Evolutionary conservation across 2,888 invertebrate genomes (phyloP), one percentile per base, ranked within the genome.

Genomic region (Eupithecia subfuscata): DNA sequence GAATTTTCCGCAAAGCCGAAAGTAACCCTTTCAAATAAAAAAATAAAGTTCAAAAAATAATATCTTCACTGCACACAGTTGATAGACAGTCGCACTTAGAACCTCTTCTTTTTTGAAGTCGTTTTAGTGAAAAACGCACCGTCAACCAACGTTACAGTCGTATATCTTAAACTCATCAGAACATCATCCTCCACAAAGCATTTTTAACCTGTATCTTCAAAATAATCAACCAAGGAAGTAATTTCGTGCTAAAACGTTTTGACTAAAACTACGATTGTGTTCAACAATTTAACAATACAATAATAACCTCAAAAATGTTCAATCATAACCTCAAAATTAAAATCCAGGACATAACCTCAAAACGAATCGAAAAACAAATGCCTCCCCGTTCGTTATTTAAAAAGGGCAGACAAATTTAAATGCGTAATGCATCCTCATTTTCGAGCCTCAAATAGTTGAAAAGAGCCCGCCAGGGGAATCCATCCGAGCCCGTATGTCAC

Each of bases 401-500:
- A 40, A 40, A 37, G 18, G n/a, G n/a, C 40, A n/a, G 40, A 67
- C 11, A 22, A 12, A 74, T 76, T 76, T 69, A 71, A 69, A 77
- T 77, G 69, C 76, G 71, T 69, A 69, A 40, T 74, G 76, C 65
- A 71, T 69, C 64, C 69, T 18, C 71, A 67, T 45, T 65, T n/a
- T 40, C 69, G 40, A 45, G 37, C 37, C 40, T n/a, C 11, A 60
- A 70, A 74, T 71, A 37, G 67, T 40, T 73, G 63, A 64, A 76
- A 71, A 70, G 71, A 56, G 52, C 34, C 37, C 64, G 74, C 74
- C 43, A 30, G 71, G 64, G 40, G 60, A 77, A 77, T 77, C 77
- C 72, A 67, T 45, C 70, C 69, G 69, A 68, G 69, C 72, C 70
- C 70, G 69, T 65, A 74, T 69, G 74, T 77, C 77, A 65, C 63